Evolutionary conservation across 2,888 invertebrate species (phyloP).

Genomic region (Eristalis tenax): DNA sequence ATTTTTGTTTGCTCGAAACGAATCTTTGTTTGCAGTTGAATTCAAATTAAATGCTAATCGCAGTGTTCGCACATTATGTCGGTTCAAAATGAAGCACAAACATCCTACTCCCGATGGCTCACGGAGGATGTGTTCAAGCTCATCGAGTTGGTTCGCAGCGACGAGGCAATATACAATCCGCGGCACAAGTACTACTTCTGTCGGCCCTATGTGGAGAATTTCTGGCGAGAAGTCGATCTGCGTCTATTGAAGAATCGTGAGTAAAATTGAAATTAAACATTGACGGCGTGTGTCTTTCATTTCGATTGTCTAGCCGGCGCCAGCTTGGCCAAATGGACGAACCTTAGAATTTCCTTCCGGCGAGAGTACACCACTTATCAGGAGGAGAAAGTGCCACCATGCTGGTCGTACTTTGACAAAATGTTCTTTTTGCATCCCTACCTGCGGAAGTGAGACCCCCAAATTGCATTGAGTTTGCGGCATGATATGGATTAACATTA

Average conservation of each 20-base stretch:
- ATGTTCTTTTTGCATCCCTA: conserved; percentile 80
- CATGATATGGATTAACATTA: not conserved
- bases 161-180: conserved; percentile 80
- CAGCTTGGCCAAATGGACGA: conserved; percentile 80
- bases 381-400: conserved; percentile 78
- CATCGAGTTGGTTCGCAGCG: conserved; percentile 79
- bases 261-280: conserved; percentile 25
- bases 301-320: conserved; percentile 75
- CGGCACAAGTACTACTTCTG: conserved; percentile 80
- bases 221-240: conserved; percentile 79
- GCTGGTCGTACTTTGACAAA: conserved; percentile 80
- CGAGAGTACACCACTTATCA: conserved; percentile 79
- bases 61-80: not conserved
- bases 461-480: not conserved
- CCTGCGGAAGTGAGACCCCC: conserved; percentile 76
- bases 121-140: conserved; percentile 79
- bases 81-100: conserved; percentile 26
- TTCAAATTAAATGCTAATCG: conserved; percentile 18
- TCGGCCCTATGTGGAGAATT: conserved; percentile 80
- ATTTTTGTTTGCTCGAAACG: conserved; percentile 55
- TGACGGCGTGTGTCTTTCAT: not conserved
- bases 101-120: conserved; percentile 77
- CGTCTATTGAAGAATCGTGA: conserved; percentile 79
- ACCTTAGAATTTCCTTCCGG: conserved; percentile 79
- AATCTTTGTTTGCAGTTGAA: conserved; percentile 29